phyloP scores from a whole-genome alignment of 2,888 invertebrate genomes.

The Leptinotarsa juncta region DNA sequence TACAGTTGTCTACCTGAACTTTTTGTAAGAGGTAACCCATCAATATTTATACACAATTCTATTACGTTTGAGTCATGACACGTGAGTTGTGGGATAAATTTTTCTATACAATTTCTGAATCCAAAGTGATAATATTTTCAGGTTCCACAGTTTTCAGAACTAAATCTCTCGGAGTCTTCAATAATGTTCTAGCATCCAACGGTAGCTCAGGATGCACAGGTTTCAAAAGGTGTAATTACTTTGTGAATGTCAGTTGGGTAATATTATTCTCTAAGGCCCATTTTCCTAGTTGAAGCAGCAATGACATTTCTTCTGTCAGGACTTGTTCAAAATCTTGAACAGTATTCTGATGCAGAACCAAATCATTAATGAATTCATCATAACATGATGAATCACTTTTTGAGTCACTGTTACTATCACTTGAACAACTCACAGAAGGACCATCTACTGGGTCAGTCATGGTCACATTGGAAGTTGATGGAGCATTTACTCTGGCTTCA shows the following conservation, averaged over 20 bases:
- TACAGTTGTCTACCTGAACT: slow-evolving; percentile 35
- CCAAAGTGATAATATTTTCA: slow-evolving; percentile 27
- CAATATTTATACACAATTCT: slow-evolving; percentile 30
- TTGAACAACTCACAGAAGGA: too few species aligned
- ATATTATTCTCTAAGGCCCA: slow-evolving; percentile 8
- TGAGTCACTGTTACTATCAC: too few species aligned
- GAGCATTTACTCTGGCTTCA: too few species aligned
- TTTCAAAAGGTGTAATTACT: slow-evolving; percentile 31
- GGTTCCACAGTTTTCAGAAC: slow-evolving; percentile 13
- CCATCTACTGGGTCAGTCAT: too few species aligned
- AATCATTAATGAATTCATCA: too few species aligned
- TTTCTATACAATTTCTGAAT: slow-evolving; percentile 24
- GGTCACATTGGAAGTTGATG: too few species aligned
- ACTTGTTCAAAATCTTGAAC: too few species aligned
- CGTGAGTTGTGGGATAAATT: neutral
- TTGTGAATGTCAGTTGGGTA: slow-evolving; percentile 18
- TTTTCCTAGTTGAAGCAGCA: neutral
- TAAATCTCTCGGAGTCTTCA: neutral
- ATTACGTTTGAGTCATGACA: slow-evolving; percentile 9
- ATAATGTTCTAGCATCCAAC: slow-evolving; percentile 19
- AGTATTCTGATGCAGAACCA: too few species aligned
- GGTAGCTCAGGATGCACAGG: slow-evolving; percentile 18
- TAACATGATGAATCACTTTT: too few species aligned
- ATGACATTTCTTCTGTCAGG: too few species aligned
- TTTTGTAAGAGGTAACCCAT: slow-evolving; percentile 16